These are phyloP conservation scores for Axea sp. DNA, from an alignment of 2,888 invertebrate genomes.

Conservation along the genomic window DNA sequence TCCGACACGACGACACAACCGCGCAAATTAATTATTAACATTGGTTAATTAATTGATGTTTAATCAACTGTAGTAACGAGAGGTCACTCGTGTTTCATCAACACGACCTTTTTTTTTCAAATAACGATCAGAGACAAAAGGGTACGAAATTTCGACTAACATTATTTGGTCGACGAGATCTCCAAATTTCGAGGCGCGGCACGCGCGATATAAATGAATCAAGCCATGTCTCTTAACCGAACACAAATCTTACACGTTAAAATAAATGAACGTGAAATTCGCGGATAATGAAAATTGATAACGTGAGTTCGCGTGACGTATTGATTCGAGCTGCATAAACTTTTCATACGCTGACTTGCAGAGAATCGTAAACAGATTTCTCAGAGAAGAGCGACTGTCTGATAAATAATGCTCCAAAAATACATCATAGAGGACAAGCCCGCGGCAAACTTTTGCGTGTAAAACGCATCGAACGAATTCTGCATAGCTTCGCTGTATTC, in stretches of 20 bases:
- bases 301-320: constrained; percentile 5
- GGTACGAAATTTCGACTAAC: not conserved
- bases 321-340: too few species aligned
- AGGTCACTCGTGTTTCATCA: too few species aligned
- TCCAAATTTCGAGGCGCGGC: constrained; percentile 11
- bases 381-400: constrained; percentile 27
- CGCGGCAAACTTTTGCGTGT: constrained; percentile 15
- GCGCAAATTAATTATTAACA: constrained; percentile 1
- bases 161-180: constrained; percentile 31
- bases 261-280: constrained; percentile 20
- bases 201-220: constrained; percentile 14
- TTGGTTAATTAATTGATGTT: constrained; percentile 3
- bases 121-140: too few species aligned
- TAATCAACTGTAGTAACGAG: not conserved
- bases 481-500: constrained; percentile 8
- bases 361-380: constrained; percentile 52
- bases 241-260: constrained; percentile 3
- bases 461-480: constrained; percentile 20
- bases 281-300: constrained; percentile 34
- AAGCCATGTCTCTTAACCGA: constrained; percentile 16
- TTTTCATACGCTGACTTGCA: constrained; percentile 24
- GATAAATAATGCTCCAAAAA: constrained; percentile 69
- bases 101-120: too few species aligned
- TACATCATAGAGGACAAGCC: constrained; percentile 44
- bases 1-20: not conserved